These are phyloP conservation scores for Pheosia gnoma DNA, from an alignment of 2,888 invertebrate genomes.

Conservation along the genomic window DNA sequence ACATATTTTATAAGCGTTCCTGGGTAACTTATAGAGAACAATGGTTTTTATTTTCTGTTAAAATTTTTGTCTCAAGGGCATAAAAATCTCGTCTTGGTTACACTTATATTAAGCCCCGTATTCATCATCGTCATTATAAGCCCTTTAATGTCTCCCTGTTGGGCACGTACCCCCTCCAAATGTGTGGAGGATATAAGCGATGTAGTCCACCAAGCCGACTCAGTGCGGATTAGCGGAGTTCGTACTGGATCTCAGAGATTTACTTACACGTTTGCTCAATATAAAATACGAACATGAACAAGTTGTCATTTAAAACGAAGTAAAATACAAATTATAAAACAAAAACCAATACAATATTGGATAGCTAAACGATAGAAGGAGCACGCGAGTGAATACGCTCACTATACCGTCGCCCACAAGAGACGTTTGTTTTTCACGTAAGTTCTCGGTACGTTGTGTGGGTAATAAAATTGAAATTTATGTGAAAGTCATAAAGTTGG, in stretches of 20 bases:
- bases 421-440: constrained; percentile 32
- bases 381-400: background rate
- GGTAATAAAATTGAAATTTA: constrained; percentile 55
- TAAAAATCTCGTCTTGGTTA: background rate
- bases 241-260: too few relatives aligned
- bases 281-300: too few relatives aligned
- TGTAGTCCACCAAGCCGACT: too few relatives aligned
- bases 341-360: constrained; percentile 6
- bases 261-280: too few relatives aligned
- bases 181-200: too few relatives aligned
- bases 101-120: too few relatives aligned
- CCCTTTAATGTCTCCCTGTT: too few relatives aligned
- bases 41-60: background rate
- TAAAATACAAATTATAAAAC: background rate
- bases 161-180: too few relatives aligned
- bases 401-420: constrained; percentile 15
- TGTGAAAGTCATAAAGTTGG: constrained; percentile 51
- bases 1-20: constrained; percentile 20
- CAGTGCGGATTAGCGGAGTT: too few relatives aligned
- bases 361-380: background rate
- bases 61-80: constrained; percentile 14
- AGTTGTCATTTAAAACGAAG: too few relatives aligned
- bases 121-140: too few relatives aligned
- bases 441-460: constrained; percentile 37
- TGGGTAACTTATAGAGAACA: background rate